Evolutionary conservation across 2,797 vertebrate species (phyloP), one percentile per base, ranked within the genome.

Genomic region (Sebastes melanostomus): DNA sequence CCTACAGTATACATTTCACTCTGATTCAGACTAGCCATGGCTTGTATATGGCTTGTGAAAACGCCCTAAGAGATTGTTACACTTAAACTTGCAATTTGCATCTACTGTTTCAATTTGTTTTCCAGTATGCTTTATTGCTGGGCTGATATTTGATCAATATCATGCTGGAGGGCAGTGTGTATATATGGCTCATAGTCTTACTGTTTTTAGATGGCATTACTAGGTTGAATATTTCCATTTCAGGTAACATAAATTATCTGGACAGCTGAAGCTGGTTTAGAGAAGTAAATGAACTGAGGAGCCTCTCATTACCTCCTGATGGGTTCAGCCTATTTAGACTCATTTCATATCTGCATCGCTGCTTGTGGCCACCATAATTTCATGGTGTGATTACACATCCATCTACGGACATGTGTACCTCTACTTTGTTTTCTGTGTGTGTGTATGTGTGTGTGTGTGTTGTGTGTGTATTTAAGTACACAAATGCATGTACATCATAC

Each of bases 271-370:
- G 55, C 29, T 58, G 25, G n/a, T 50, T 65, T 11, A 22, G 27
- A 52, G 27, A 36, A 25, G 27, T 34, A 65, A 83, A 81, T 74
- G 8, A 75, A n/a, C 27, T 55, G 18, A 66, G 67, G 52, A 81
- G n/a, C 16, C 24, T 61, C 61, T 83, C 38, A 87, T 80, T 78
- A 83, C 13, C 42, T 75, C 63, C 66, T 69, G 63, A 84, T 78
- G 32, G 56, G 30, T 76, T 86, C 18, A 69, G n/a, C 22, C 85
- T 71, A 63, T 88, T 88, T 77, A 74, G 30, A 71, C 69, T 81
- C 3, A 86, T 71, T 75, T 87, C 13, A 79, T 77, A 75, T 63
- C 36, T 62, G 77, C 38, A 81, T 66, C 66, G 55, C 13, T 78
- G 77, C 72, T 63, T 78, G 24, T 66, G 52, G 63, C 36, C 42